Evolutionary conservation across 2,113 vertebrate genomes (phyloP), one percentile per base, ranked within the genome.

Genomic region (Callaeas wilsoni): DNA sequence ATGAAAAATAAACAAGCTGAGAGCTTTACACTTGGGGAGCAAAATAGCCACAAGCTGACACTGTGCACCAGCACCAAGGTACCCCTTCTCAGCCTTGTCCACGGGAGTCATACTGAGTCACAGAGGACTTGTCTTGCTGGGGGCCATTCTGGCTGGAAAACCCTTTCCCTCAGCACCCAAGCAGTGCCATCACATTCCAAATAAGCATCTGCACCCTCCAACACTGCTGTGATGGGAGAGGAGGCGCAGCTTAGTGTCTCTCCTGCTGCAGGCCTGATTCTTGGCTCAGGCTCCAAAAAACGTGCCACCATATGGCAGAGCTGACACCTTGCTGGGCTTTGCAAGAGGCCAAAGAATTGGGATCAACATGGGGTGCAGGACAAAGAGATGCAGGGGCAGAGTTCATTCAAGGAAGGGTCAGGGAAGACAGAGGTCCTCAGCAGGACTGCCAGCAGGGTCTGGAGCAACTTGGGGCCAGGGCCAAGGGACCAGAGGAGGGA

Each of bases 1-100:
- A 95, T 95, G 90, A 94, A 97, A 96, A 92, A 90, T 57, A 88
- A 91, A 84, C 88, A 95, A 74, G 25, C 37, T 37, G 12, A 25
- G 55, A 79, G 62, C 23, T 90, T 85, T 84, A 57, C 52, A 52
- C 35, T 4, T 44, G 30, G 55, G 59, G 57, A 94, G 77, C 2
- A 2, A 87, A 87, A 75, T 4, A 5, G 78, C 35, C 56, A 30
- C 41, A 27, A n/a, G 39, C 44, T 57, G 85, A 65, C 5, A 16
- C 44, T 18, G 18, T 33, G 7, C 7, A 6, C 13, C 42, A n/a
- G 35, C 62, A 41, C 42, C 65, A 56, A 53, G 37, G 25, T 27
- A 55, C 5, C 21, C 14, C 37, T 82, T 71, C 60, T 78, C 17
- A 13, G 35, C 86, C 70, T 80, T 57, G 25, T 35, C 39, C 80